Evolutionary conservation across 2,797 vertebrate genomes (phyloP).

Genomic region (Pangasius macronema): DNA sequence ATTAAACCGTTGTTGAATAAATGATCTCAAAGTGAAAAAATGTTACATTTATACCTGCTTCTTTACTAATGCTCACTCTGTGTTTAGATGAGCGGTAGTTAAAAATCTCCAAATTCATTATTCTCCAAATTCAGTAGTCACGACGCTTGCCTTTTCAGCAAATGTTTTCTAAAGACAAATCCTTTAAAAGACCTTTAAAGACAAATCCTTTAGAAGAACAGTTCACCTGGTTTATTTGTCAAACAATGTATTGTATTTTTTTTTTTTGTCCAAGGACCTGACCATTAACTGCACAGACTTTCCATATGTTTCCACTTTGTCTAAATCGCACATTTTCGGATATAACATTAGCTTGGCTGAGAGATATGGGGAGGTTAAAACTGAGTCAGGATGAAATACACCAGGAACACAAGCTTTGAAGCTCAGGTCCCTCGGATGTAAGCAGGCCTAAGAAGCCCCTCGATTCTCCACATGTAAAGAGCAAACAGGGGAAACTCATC

Average conservation of each 20-base stretch:
- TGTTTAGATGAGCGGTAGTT: not conserved
- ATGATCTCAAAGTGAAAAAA: not conserved
- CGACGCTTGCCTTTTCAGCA: not conserved
- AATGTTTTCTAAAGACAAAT: not conserved
- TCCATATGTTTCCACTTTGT: not conserved
- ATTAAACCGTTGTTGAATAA: not conserved
- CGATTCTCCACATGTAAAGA: conserved; percentile 84
- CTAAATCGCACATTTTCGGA: not conserved
- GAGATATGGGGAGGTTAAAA: not conserved
- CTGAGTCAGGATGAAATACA: not conserved
- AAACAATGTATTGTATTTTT: not conserved
- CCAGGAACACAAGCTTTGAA: not conserved
- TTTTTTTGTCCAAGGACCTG: not conserved
- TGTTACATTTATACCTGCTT: not conserved
- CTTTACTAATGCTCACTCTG: not conserved
- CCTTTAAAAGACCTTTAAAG: not conserved
- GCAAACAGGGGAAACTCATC: conserved; percentile 86
- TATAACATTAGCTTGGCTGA: not conserved
- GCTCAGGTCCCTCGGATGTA: conserved; percentile 6
- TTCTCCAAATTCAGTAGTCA: not conserved
- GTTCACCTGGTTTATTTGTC: conserved; percentile 29
- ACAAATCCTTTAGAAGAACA: conserved; percentile 4
- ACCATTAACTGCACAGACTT: not conserved
- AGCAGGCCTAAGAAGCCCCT: conserved; percentile 69
- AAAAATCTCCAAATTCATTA: not conserved